These are phyloP conservation scores for Creontiades dilutus DNA, from an alignment of 2,888 invertebrate species.

Conservation along the genomic window DNA sequence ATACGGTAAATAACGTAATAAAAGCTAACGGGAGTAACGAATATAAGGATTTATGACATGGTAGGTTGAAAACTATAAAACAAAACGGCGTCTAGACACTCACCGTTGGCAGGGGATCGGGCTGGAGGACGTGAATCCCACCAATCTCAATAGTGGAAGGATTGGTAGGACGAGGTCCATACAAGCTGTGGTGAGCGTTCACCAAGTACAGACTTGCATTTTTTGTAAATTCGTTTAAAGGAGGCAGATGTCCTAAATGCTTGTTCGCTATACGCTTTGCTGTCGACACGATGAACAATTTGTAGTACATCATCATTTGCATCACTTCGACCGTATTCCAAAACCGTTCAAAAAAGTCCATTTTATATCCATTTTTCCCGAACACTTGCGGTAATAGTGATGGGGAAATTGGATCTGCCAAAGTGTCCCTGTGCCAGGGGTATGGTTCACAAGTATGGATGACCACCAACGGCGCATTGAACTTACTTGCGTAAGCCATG, in stretches of 20 bases:
- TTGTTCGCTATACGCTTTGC: slow-evolving; percentile 72
- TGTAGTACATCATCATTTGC: slow-evolving; percentile 77
- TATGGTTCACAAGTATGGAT: slow-evolving; percentile 82
- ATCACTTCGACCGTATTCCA: slow-evolving; percentile 79
- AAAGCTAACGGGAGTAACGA: no score
- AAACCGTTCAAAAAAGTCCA: slow-evolving; percentile 77
- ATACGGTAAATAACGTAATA: no score
- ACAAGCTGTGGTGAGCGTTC: slow-evolving; percentile 79
- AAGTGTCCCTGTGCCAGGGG: slow-evolving; percentile 83
- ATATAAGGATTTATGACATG: no score
- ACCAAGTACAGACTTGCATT: slow-evolving; percentile 80
- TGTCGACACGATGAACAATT: slow-evolving; percentile 72
- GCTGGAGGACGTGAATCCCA: slow-evolving; percentile 81
- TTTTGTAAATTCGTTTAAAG: slow-evolving; percentile 79
- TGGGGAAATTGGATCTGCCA: slow-evolving; percentile 82
- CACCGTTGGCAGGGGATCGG: slow-evolving; percentile 74
- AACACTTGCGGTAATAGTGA: slow-evolving; percentile 74
- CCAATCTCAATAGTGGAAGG: slow-evolving; percentile 84
- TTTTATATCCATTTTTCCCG: neutral
- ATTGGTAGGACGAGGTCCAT: slow-evolving; percentile 80
- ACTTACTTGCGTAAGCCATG: slow-evolving; percentile 83
- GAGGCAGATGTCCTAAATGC: slow-evolving; percentile 76
- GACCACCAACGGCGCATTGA: slow-evolving; percentile 83
- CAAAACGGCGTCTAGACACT: no score
- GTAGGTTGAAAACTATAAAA: no score